A percentile compares a stretch with the other conserved stretches of the same genome.
These are phyloP conservation scores for Gadopsis bispinosus DNA, from an alignment of 2,797 vertebrate species.

Conservation along the genomic window DNA sequence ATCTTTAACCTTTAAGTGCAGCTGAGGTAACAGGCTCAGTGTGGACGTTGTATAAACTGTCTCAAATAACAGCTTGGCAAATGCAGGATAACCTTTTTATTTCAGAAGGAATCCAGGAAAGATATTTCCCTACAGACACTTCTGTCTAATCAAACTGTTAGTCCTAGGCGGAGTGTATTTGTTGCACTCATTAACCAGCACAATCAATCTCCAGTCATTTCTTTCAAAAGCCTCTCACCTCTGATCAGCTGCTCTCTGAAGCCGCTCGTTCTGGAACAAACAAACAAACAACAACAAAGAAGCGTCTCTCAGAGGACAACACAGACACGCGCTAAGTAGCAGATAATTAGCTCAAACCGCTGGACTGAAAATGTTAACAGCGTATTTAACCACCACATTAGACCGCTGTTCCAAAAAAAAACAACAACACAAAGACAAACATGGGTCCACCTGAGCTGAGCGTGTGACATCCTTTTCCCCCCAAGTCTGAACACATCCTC, in stretches of 20 bases:
- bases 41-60: not conserved
- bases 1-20: not conserved
- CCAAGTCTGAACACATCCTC: not conserved
- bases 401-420: slow-evolving; percentile 28
- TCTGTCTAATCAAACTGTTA: slow-evolving; percentile 9
- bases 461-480: not conserved
- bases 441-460: not conserved
- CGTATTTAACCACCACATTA: slow-evolving; percentile 46
- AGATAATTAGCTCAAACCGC: slow-evolving; percentile 61
- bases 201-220: slow-evolving; percentile 42
- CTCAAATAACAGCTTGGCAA: not conserved
- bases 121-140: not conserved
- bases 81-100: not conserved
- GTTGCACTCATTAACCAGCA: slow-evolving; percentile 42
- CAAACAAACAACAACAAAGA: slow-evolving; percentile 2
- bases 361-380: slow-evolving; percentile 64
- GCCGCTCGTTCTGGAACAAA: slow-evolving; percentile 12
- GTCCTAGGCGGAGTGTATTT: not conserved
- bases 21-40: not conserved
- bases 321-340: slow-evolving; percentile 55
- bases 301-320: slow-evolving; percentile 46
- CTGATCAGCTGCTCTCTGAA: slow-evolving; percentile 39
- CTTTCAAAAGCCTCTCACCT: slow-evolving; percentile 39
- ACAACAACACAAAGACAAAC: slow-evolving; percentile 19
- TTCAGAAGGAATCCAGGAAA: not conserved